A percentile compares a stretch with the other conserved stretches of the same genome.
Conservation (phyloP, 2,888 invertebrate genomes). For the Gibbula magus region DNA sequence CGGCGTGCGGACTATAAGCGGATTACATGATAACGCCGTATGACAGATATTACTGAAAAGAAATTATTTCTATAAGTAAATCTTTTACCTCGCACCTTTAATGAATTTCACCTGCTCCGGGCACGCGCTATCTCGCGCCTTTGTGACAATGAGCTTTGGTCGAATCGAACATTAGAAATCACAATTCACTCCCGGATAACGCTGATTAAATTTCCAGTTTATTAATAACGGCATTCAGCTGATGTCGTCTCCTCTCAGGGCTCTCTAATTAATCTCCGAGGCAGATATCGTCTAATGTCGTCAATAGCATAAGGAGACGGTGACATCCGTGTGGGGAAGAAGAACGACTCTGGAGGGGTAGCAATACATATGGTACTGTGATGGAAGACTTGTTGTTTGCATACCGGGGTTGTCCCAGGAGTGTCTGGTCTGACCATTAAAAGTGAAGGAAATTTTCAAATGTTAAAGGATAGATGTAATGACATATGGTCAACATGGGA, state of each 20-base stretch:
- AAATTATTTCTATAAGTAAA: conserved; percentile 11
- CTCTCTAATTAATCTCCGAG: not conserved
- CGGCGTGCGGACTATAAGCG: not conserved
- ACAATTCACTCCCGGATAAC: not conserved
- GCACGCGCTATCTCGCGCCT: not conserved
- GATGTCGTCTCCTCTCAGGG: not conserved
- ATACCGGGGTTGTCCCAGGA: no score
- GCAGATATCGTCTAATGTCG: not conserved
- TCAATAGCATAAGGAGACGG: no score
- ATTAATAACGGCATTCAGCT: conserved; percentile 4
- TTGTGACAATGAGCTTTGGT: conserved; percentile 1
- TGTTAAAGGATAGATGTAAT: no score
- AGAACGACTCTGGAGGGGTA: no score
- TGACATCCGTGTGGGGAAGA: no score
- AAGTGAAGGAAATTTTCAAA: no score
- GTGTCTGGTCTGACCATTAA: no score
- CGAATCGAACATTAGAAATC: not conserved
- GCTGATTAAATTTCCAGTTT: conserved; percentile 15
- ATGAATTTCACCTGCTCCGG: conserved; percentile 11
- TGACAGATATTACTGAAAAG: not conserved
- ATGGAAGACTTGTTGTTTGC: no score
- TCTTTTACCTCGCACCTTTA: conserved; percentile 10
- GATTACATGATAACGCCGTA: conserved; percentile 5
- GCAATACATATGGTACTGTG: no score
- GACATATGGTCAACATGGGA: no score